Evolutionary conservation across 2,113 vertebrate species (phyloP).

Genomic region (Petrocephalus microphthalmus): DNA sequence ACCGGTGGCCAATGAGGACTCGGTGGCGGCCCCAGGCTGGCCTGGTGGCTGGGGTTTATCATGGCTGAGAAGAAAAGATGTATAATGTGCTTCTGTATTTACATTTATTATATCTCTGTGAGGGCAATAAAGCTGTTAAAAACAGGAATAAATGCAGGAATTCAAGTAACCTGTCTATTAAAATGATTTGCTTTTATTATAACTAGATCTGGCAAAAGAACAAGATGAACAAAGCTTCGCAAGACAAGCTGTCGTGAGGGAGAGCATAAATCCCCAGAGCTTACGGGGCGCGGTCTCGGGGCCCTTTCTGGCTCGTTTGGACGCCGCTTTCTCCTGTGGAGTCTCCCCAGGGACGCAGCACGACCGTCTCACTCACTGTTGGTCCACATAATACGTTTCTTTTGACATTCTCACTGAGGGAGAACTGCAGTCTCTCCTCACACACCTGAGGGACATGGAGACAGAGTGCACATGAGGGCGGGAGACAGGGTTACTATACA

Average conservation of each 20-base stretch:
- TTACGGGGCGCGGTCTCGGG: conserved; percentile 48
- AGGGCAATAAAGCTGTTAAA: not conserved
- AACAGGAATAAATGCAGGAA: not conserved
- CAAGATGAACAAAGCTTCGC: not conserved
- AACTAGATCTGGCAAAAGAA: not conserved
- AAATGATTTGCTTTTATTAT: not conserved
- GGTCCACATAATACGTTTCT: conserved; percentile 71
- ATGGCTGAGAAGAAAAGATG: conserved; percentile 34
- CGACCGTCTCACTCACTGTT: conserved; percentile 53
- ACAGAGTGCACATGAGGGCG: not conserved
- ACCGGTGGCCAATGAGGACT: conserved; percentile 35
- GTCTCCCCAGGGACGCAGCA: conserved; percentile 56
- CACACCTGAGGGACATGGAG: conserved; percentile 64
- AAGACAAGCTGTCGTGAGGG: not conserved
- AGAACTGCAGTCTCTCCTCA: conserved; percentile 77
- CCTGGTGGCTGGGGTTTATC: conserved; percentile 31
- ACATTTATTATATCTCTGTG: not conserved
- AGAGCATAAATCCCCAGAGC: not conserved
- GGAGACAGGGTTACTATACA: not conserved
- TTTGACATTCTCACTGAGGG: conserved; percentile 78
- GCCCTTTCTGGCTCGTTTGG: conserved; percentile 32
- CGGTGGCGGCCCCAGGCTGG: conserved; percentile 20
- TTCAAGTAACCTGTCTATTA: not conserved
- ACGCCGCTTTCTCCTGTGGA: conserved; percentile 38
- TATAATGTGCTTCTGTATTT: not conserved